Conservation (phyloP, 2,888 invertebrate genomes). For the Leptinotarsa tumamoca region DNA sequence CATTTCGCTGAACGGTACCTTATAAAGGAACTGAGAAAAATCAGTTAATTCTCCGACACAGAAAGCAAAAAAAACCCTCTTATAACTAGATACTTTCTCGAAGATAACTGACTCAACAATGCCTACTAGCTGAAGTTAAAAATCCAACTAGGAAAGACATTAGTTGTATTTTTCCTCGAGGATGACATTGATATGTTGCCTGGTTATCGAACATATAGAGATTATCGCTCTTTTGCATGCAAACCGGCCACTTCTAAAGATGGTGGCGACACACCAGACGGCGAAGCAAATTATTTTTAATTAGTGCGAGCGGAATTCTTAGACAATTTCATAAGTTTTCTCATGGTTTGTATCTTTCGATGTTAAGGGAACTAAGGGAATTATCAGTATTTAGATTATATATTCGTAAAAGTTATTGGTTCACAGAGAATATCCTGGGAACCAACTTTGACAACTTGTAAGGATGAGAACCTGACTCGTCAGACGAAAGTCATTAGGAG, state of each 20-base stretch:
- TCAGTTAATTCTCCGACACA: slow-evolving; percentile 12
- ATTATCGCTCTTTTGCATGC: slow-evolving; percentile 41
- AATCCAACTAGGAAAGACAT: slow-evolving; percentile 38
- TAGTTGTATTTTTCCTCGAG: slow-evolving; percentile 41
- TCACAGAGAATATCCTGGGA: too few relatives aligned
- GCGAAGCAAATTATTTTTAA: slow-evolving; percentile 17
- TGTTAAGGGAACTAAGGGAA: background rate
- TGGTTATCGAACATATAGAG: slow-evolving; percentile 35
- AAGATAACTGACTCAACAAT: slow-evolving; percentile 41
- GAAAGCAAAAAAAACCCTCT: background rate
- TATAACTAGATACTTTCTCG: slow-evolving; percentile 22
- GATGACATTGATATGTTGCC: slow-evolving; percentile 43
- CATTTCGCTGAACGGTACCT: slow-evolving; percentile 8
- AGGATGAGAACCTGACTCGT: too few relatives aligned
- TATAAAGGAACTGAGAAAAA: slow-evolving; percentile 18
- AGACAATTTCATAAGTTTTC: background rate
- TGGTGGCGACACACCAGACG: slow-evolving; percentile 22
- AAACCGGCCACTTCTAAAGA: slow-evolving; percentile 30
- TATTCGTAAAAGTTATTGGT: too few relatives aligned
- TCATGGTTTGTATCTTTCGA: background rate
- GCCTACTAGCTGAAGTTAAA: slow-evolving; percentile 37
- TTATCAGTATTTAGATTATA: too few relatives aligned
- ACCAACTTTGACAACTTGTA: too few relatives aligned
- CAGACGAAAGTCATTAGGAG: too few relatives aligned
- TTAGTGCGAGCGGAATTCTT: slow-evolving; percentile 7